Base-by-base conservation (phyloP, 2,888 invertebrate species). In the Cephus runcator region DNA sequence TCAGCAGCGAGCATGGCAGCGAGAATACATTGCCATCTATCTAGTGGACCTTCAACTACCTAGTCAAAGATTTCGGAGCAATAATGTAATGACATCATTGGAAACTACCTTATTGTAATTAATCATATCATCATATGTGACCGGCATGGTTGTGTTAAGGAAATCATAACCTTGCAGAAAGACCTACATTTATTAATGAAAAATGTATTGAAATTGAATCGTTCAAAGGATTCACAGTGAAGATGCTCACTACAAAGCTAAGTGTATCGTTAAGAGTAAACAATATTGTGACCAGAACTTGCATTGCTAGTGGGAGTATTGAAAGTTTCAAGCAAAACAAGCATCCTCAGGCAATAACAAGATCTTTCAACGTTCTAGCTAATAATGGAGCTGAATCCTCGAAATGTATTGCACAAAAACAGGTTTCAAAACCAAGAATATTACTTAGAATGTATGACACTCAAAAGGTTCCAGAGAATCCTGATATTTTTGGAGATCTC, bases 401-500 rank as follows among this genome's bases (percentile, higher is more conserved):
- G 0, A 56, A 56, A 56, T 9, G 23, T 56, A 6, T 2, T 56
- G 4, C 23, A 56, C 56, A 23, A 56, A 9, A 1, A 56, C 56
- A 56, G 56, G 9, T 56, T 56, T 56, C 23, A 23, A 56, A 56
- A 56, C 23, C 56, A 23, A 23, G 23, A 56, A 56, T 56, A 2
- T 56, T 56, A 23, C 9, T 56, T 71, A 71, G 71, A 33, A 71
- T 9, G 31, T 31, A 71, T 31, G 81, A 23, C 30, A 34, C 6
- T 77, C 68, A 35, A 73, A 79, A 31, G 31, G 69, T n/a, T 1
- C 83, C 86, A 2, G 81, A 80, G 30, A 75, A 83, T 56, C 79
- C 83, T 4, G 77, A 89, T 77, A 69, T 85, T 23, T 90, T 90
- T 80, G 90, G 90, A 35, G 81, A 84, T 1, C 69, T 90, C 12